Base-by-base conservation (phyloP, 2,113 vertebrate genomes). In the Silurus meridionalis region DNA sequence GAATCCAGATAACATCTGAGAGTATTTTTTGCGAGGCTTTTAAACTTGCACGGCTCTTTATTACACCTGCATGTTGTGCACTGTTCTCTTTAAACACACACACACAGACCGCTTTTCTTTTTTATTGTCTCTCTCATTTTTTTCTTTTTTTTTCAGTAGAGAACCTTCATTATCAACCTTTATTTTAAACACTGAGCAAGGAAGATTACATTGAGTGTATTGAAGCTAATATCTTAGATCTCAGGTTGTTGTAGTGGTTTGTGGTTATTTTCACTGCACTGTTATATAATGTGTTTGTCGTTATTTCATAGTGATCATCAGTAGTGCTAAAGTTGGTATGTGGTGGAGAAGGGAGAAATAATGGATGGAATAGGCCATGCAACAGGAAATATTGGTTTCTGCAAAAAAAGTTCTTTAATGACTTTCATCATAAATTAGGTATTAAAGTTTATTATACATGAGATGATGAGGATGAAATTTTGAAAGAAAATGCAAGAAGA, bases 1-100 rank as follows among this genome's bases (percentile, higher is more conserved):
- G 83, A 86, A 78, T 74, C 37, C 75, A 83, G 88, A 89, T 89
- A 89, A 89, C 80, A 89, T 89, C 88, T 87, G 19, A 74, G 57
- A 79, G 86, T 85, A 87, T 89, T 85, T 37, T 89, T 87, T 63
- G 79, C 71, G 11, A 89, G 53, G 86, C 66, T 86, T 83, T 87
- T 82, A 85, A 86, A 75, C 23, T 72, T 55, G 60, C 37, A 6
- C 72, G 48, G 64, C 58, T 74, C 83, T 91, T 83, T 87, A 87
- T 87, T 80, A 83, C 80, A 85, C 50, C 83, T 58, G 81, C 72
- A 67, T 9, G 53, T 80, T 83, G 81, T 86, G 85, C 66, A 86
- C 8, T 61, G 78, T 84, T 66, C 80, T 74, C 19, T 75, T 28
- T 53, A 6, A 25, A 52, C 37, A 74, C 19, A 46, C 21, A 60